Evolutionary conservation across 2,113 vertebrate genomes (phyloP).

Genomic region (Fregata magnificens): DNA sequence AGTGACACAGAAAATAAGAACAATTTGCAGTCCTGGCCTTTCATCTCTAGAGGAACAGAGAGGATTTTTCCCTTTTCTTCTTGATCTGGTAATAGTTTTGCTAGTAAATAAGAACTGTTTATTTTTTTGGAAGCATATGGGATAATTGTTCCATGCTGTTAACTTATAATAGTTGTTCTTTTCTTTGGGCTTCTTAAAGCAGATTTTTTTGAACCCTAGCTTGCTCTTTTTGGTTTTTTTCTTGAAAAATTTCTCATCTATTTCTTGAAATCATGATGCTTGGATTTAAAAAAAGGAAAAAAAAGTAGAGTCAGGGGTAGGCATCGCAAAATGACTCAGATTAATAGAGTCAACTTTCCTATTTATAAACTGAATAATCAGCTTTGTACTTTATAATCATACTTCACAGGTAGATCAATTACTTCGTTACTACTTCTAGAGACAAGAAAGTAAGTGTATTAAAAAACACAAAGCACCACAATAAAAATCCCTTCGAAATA

Average conservation of each 20-base stretch:
- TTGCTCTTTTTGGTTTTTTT: background rate
- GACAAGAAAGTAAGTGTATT: background rate
- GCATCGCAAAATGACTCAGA: background rate
- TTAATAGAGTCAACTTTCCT: background rate
- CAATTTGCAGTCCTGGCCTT: background rate
- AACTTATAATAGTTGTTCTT: background rate
- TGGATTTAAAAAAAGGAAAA: background rate
- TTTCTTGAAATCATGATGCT: background rate
- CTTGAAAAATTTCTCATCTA: background rate
- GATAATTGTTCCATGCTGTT: background rate
- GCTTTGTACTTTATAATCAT: background rate
- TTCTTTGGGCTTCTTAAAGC: background rate
- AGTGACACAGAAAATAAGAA: background rate
- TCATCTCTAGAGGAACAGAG: background rate
- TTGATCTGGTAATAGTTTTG: background rate
- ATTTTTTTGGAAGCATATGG: background rate
- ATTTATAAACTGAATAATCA: constrained; percentile 28
- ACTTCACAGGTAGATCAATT: constrained; percentile 32
- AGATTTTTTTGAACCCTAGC: background rate
- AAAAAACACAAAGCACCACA: background rate
- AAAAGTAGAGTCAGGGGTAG: background rate
- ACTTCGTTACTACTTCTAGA: constrained; percentile 5
- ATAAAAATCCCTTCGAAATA: constrained; percentile 18
- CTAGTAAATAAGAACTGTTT: background rate
- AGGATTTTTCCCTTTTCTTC: background rate